Percentiles rank a stretch among this genome's conserved stretches.
Conservation (phyloP, 2,797 vertebrate genomes). For the Pteronotus mesoamericanus region DNA sequence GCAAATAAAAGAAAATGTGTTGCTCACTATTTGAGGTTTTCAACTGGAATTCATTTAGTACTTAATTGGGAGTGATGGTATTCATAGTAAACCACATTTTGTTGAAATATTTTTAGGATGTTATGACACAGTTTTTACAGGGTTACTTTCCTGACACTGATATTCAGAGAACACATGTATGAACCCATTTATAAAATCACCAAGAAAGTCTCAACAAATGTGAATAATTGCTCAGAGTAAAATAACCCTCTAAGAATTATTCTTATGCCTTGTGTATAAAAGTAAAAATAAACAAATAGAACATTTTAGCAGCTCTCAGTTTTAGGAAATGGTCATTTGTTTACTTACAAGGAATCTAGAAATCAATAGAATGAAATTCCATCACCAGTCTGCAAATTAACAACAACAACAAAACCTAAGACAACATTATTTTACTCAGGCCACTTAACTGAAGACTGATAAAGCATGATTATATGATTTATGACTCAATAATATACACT, state of each 20-base stretch:
- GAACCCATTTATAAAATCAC: neutral
- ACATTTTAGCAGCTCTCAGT: neutral
- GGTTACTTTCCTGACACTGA: neutral
- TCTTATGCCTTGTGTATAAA: neutral
- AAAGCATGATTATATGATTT: neutral
- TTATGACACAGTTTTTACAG: neutral
- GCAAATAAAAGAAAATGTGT: conserved; percentile 51
- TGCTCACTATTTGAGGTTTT: conserved; percentile 47
- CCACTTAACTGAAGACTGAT: conserved; percentile 11
- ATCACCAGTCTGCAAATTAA: conserved; percentile 57
- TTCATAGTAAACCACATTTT: neutral
- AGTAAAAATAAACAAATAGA: neutral
- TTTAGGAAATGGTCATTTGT: neutral
- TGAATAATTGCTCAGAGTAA: neutral
- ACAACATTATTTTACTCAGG: conserved; percentile 5
- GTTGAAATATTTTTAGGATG: neutral
- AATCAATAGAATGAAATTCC: conserved; percentile 46
- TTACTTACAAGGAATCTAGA: conserved; percentile 69
- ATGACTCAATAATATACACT: neutral
- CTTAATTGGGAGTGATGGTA: conserved; percentile 54
- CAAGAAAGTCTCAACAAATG: neutral
- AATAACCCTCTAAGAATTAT: neutral
- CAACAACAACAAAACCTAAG: conserved; percentile 52
- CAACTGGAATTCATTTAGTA: neutral
- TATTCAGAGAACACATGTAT: neutral